Base-by-base conservation (phyloP, 1,140 invertebrate genomes). In the Micrasema longulum region DNA sequence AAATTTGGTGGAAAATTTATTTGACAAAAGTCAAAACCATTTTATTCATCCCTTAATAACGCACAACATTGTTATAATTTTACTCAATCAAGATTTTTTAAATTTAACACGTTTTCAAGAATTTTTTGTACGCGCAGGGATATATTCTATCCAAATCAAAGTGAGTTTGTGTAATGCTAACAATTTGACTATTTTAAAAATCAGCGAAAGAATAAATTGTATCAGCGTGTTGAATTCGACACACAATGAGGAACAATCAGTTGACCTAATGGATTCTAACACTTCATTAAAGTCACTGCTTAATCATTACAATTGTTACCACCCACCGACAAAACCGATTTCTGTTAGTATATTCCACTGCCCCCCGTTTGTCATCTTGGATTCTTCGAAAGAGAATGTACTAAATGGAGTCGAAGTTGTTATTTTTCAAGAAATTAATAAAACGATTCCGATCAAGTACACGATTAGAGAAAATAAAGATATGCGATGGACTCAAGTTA, bases 261-360 rank as follows among this genome's bases (percentile, higher is more conserved):
- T 31, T 31, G 2, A 2, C 7, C 26, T 31, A 2, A 7, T 4
- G 2, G 26, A 4, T 31, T 31, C 26, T 2, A 7, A 31, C 7
- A 31, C 26, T 7, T 2, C 26, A 31, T 31, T 7, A 7, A 31
- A 31, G 26, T 31, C 26, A 20, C n/a, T 4, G 1, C 2, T 62
- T 0, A 47, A 47, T 64, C 22, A 16, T 9, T 47, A 7, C 12
- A 64, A 11, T 9, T 64, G 60, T 10, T 2, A 3, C 6, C 22
- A 1, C 26, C 60, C 60, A 7, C 41, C 60, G 14, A 12, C n/a
- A 12, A 47, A 45, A 16, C 7, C 18, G 12, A 9, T 68, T 6
- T 43, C 41, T 23, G 12, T 68, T 9, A 68, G 65, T n/a, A 9
- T 68, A 41, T 68, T 68, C n/a, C 48, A 68, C 22, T 68, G 65